Evolutionary conservation across 2,888 invertebrate genomes (phyloP), one percentile per base, ranked within the genome.

Genomic region (Pycnomerus fuliginosus): DNA sequence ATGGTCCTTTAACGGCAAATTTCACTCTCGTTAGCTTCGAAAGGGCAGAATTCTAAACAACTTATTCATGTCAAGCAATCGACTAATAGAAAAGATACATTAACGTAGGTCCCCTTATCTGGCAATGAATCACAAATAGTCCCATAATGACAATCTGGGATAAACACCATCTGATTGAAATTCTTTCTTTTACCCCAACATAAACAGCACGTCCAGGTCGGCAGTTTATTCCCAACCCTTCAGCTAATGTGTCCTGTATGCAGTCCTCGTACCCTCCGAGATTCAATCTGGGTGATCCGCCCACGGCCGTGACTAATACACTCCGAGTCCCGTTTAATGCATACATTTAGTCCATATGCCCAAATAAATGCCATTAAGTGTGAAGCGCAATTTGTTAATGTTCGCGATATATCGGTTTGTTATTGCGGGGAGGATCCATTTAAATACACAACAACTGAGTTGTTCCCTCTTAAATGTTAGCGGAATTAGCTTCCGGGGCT

Each of bases 341-440:
- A 69, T 69, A 69, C 65, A 70, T 70, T 69, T 68, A 62, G 60
- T 62, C 69, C 71, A 69, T 71, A 69, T 71, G 70, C 67, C 68
- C 59, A 60, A 60, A 62, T 62, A 65, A 66, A 62, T 60, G 61
- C 58, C 62, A 64, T 65, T 64, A 65, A 65, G 66, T 67, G 67
- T 64, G 65, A 65, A 67, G 60, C 58, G 66, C 62, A 69, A 69
- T 69, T 69, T 69, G 69, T 69, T 69, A 69, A 68, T 68, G 68
- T 64, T 68, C 38, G 56, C 58, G 51, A 64, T 64, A 62, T 64
- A 68, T 68, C 64, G 69, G 69, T 69, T 66, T 68, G 69, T 69
- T 67, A 67, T 67, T 67, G 69, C 60, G 62, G 68, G 67, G 62
- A 51, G 59, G 61, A 62, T 61, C 60, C 59, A 60, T 65, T 67